Evolutionary conservation across 2,113 vertebrate species (phyloP), one percentile per base, ranked within the genome.

Genomic region (Murina feae): DNA sequence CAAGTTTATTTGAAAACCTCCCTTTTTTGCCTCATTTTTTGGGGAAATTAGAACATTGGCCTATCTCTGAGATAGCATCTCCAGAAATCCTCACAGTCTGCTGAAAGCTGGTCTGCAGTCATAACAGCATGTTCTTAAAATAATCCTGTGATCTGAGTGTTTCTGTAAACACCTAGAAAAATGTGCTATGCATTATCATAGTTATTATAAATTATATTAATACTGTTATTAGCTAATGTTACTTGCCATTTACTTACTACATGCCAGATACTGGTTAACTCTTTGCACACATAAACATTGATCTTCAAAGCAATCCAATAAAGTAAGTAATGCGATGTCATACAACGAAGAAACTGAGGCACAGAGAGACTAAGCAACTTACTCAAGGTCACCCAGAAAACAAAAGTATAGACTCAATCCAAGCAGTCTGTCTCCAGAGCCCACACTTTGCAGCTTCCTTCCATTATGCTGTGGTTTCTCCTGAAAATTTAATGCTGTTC

Each of bases 401-500:
- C 32, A 72, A 80, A 84, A 93, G 17, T 17, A 30, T 85, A 60
- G 37, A 66, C 16, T 81, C 17, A 11, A 20, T 63, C 66, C 66
- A 94, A 53, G 51, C 30, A 42, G 42, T 63, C 82, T 72, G 82
- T 81, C 82, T 90, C 71, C 39, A 80, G 12, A 74, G 76, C 28
- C 21, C 66, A 90, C 37, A 60, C 4, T 95, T 66, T 82, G 49
- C 47, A 93, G 60, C 78, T 93, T 93, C 79, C 87, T 93, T 32
- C 79, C 79, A 79, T 89, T 78, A 89, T 89, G 39, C 68, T 86
- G 72, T 81, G 89, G 66, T 66, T 91, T 81, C 87, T 86, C 49
- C 69, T 97, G 87, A 93, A 91, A 95, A 91, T 94, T 93, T 95
- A 95, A 95, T 96, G 84, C 14, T 0, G 1, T 86, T 82, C 92